Conservation (phyloP, 2,797 vertebrate genomes). For the Lates japonicus region DNA sequence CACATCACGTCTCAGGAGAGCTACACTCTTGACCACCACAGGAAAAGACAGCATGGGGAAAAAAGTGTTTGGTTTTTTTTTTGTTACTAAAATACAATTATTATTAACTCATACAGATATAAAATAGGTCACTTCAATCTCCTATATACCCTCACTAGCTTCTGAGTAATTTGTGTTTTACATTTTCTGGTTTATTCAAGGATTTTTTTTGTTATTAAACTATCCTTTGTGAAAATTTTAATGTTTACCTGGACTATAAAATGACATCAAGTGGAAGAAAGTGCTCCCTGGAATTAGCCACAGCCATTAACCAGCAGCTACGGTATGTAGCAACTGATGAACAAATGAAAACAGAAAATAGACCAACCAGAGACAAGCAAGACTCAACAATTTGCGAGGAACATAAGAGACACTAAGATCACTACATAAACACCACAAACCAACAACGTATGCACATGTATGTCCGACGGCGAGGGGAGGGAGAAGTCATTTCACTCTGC, state of each 20-base stretch:
- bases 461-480: constrained; percentile 34
- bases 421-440: constrained; percentile 7
- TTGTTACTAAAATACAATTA: background rate
- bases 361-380: background rate
- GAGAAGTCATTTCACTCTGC: constrained; percentile 41
- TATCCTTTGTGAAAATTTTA: background rate
- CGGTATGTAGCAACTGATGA: background rate
- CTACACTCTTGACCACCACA: background rate
- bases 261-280: constrained; percentile 3
- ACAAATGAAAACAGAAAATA: constrained; percentile 14
- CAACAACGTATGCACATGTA: background rate
- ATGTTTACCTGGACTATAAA: background rate
- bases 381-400: background rate
- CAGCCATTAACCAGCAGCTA: constrained; percentile 17
- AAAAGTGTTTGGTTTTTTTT: background rate
- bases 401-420: background rate
- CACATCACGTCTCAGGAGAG: constrained; percentile 39
- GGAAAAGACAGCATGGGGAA: background rate
- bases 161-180: background rate
- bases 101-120: background rate
- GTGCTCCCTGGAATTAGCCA: constrained; percentile 25
- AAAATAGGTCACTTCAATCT: constrained; percentile 15
- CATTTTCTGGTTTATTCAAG: background rate
- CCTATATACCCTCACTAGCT: background rate
- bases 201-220: background rate